Base-by-base conservation (phyloP, 2,113 vertebrate species). In the Pygoscelis antarcticus region DNA sequence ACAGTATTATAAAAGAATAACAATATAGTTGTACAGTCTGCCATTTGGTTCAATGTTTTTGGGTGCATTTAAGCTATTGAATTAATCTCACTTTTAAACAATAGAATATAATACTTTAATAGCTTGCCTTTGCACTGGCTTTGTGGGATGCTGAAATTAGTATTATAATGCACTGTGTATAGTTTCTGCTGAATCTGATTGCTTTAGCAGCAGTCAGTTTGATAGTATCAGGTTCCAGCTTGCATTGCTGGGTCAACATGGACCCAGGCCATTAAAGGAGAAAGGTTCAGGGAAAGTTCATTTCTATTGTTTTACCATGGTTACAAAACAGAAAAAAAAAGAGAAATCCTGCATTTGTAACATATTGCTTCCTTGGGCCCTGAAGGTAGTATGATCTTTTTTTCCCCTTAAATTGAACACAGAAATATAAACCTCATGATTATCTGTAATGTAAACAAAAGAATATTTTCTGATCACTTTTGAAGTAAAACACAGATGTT, bases 261-360 rank as follows among this genome's bases (percentile, higher is more conserved):
- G 99, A 98, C 98, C 98, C 98, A 98, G 98, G 98, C 99, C 99
- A 99, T 99, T 99, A 99, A 99, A 99, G 98, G 99, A 99, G 98
- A 99, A 98, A 98, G 99, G 99, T 99, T 99, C 99, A 99, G 99
- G 98, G 99, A 99, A 99, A 99, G 99, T 99, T 99, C 99, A 99
- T 97, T 96, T 97, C 98, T 99, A 99, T 99, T 99, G 99, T 99
- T 99, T 99, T 99, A 97, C 98, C 98, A 98, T 98, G 98, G 99
- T 98, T 99, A 99, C 98, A 98, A 99, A 99, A 99, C 98, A 96
- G 60, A 97, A 98, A 98, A 95, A 98, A 98, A 97, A 84, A 74
- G 89, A 98, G 98, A 99, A 99, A 98, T 98, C 98, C 98, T 98
- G 98, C 96, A 98, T 98, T 99, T 99, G 98, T 99, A 99, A 98